phyloP scores from a whole-genome alignment of 2,888 invertebrate species.

The Achlya flavicornis region DNA sequence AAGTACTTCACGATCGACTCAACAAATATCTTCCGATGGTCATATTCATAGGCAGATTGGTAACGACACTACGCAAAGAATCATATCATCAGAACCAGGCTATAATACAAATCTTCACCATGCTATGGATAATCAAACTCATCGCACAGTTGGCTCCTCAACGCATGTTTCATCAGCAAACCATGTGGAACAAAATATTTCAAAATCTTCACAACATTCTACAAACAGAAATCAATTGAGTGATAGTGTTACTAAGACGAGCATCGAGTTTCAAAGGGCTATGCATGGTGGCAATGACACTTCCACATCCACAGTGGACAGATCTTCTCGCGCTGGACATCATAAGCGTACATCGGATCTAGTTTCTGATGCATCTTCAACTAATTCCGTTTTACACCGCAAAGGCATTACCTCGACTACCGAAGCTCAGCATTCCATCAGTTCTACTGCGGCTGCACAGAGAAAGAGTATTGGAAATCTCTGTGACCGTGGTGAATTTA shows the following conservation, averaged over 20 bases:
- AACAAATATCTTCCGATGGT: slow-evolving; percentile 43
- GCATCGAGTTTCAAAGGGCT: slow-evolving; percentile 81
- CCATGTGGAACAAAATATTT: slow-evolving; percentile 50
- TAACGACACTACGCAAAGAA: slow-evolving; percentile 52
- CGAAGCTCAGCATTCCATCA: slow-evolving; percentile 89
- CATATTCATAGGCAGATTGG: slow-evolving; percentile 37
- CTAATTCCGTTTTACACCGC: slow-evolving; percentile 91
- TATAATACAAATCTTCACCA: slow-evolving; percentile 34
- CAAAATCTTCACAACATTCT: slow-evolving; percentile 61
- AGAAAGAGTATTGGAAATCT: slow-evolving; percentile 92
- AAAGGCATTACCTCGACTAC: slow-evolving; percentile 87
- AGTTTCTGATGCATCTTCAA: slow-evolving; percentile 88
- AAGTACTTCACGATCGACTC: slow-evolving; percentile 46
- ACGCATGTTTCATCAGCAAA: slow-evolving; percentile 46
- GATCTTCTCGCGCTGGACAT: slow-evolving; percentile 70
- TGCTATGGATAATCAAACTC: slow-evolving; percentile 31
- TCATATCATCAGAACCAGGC: slow-evolving; percentile 50
- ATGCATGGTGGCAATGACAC: slow-evolving; percentile 68
- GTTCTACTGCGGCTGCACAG: slow-evolving; percentile 90
- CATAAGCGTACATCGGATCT: slow-evolving; percentile 91
- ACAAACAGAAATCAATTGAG: slow-evolving; percentile 71
- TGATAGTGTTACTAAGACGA: slow-evolving; percentile 78
- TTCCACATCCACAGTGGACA: slow-evolving; percentile 45
- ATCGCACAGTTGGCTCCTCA: slow-evolving; percentile 38
- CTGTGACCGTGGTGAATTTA: slow-evolving; percentile 88